Base-by-base conservation (phyloP, 2,113 vertebrate species). In the Labrus mixtus region DNA sequence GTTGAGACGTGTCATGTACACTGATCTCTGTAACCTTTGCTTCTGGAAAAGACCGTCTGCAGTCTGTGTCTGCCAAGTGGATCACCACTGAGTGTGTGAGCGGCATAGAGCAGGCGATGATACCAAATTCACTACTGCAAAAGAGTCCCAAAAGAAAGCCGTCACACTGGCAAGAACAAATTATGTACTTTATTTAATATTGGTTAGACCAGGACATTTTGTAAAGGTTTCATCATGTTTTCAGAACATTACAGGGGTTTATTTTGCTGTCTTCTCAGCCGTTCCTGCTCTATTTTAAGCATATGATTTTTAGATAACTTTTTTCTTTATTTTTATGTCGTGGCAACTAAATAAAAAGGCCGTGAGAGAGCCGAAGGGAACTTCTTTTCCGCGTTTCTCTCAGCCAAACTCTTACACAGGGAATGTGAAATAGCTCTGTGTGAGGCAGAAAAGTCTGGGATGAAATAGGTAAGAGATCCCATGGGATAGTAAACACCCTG, bases 31-130 rank as follows among this genome's bases (percentile, higher is more conserved):
- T 75, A 59, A 69, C 73, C 65, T 85, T 83, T 19, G 4, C 23
- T 56, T 75, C 46, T 83, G 86, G 86, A 82, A 88, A 85, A 79
- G 76, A 54, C 59, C 1, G 29, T 75, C 68, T 78, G 60, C 72
- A 66, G 51, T 69, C 55, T 56, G 46, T 16, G 36, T n/a, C 63
- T 83, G 83, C 85, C 80, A 86, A 83, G 63, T 50, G 50, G 45
- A 61, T 16, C 50, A 74, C 53, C 59, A 73, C 23, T 19, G 60
- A 70, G 60, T 20, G 60, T 63, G 70, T 36, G 51, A 37, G 79
- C 22, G 65, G 0, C 36, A 16, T 41, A 64, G 37, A 76, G 36
- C 25, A 57, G 54, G 58, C 65, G 10, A 36, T 48, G 41, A 57
- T 41, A 54, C 46, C 17, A 46, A 71, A 58, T 11, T 29, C 33